These are phyloP conservation scores for Caenorhabditis imperialis DNA, from an alignment of 2,888 invertebrate genomes.

Conservation along the genomic window DNA sequence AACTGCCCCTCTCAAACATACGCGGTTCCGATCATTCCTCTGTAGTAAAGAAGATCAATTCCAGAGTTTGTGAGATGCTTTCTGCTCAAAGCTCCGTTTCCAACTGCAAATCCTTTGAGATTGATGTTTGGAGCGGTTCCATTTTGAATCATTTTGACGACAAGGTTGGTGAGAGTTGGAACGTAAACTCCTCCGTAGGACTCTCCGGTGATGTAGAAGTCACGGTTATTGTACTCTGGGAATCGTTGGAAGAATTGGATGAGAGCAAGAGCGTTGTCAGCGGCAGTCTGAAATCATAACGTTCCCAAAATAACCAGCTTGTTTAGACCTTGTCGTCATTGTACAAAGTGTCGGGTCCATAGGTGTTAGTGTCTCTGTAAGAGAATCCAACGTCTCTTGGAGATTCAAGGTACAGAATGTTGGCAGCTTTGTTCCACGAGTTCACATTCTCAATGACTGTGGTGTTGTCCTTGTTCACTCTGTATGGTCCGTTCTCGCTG, in stretches of 20 bases:
- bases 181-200: conserved; percentile 80
- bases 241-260: conserved; percentile 80
- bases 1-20: conserved; percentile 12
- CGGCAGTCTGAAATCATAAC: conserved; percentile 76
- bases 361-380: conserved; percentile 75
- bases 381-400: conserved; percentile 81
- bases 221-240: conserved; percentile 78
- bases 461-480: conserved; percentile 55
- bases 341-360: conserved; percentile 54
- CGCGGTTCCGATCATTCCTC: conserved; percentile 69
- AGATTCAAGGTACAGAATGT: conserved; percentile 80
- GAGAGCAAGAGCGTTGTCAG: conserved; percentile 79
- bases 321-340: conserved; percentile 62
- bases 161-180: conserved; percentile 75
- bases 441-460: conserved; percentile 71
- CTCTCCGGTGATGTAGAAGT: conserved; percentile 79
- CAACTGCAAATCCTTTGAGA: conserved; percentile 74
- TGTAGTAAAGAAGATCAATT: conserved; percentile 68
- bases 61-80: conserved; percentile 67
- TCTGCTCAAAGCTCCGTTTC: conserved; percentile 73
- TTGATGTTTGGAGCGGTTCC: conserved; percentile 60
- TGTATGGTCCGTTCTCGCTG: conserved; percentile 79
- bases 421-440: conserved; percentile 78
- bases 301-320: not conserved
- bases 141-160: conserved; percentile 62